Evolutionary conservation across 2,888 invertebrate genomes (phyloP).

Genomic region (Hemicrepidius hirtus): DNA sequence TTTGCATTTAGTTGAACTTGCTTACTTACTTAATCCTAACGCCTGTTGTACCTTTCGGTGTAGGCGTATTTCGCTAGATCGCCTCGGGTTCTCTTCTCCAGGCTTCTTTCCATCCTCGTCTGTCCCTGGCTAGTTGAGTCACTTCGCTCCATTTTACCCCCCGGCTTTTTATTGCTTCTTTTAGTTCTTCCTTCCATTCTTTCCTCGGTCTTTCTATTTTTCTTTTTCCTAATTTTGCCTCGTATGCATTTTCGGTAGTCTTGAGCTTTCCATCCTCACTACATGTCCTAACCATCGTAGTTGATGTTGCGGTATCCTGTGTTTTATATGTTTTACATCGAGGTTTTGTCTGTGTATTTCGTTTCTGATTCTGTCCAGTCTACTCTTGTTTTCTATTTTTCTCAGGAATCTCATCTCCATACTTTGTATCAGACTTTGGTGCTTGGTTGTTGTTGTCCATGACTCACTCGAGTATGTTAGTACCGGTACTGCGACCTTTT

Average conservation of each 20-base stretch:
- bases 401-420: background rate
- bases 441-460: background rate
- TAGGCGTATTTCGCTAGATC: too few species aligned
- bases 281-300: constrained; percentile 2
- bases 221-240: constrained; percentile 12
- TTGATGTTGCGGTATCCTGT: background rate
- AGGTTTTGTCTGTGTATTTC: too few species aligned
- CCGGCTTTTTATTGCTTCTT: constrained; percentile 1
- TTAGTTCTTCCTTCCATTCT: background rate
- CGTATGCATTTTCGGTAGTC: background rate
- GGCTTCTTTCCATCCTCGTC: constrained; percentile 1
- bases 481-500: background rate
- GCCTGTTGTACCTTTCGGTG: too few species aligned
- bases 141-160: background rate
- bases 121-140: background rate
- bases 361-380: background rate
- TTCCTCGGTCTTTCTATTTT: background rate
- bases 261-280: background rate
- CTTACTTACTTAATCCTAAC: too few species aligned
- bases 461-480: constrained; percentile 2
- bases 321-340: background rate
- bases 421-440: too few species aligned
- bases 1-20: background rate
- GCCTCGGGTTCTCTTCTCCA: constrained; percentile 9
- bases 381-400: background rate